Evolutionary conservation across 2,113 vertebrate genomes (phyloP), one percentile per base, ranked within the genome.

Genomic region (Callithrix jacchus): DNA sequence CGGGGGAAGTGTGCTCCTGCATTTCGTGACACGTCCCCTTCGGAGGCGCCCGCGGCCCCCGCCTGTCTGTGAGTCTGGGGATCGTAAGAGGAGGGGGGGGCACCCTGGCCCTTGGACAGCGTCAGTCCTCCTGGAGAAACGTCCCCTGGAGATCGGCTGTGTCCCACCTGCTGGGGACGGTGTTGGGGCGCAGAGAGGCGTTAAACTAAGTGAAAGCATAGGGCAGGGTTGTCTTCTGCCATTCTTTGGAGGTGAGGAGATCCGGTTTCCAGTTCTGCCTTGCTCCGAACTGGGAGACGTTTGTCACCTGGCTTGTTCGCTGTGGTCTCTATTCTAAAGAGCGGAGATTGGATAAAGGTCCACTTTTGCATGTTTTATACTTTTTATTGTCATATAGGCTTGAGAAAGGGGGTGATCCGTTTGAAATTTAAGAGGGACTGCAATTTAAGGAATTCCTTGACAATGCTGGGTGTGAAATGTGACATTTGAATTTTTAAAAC

Each of bases 101-200:
- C 90, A 42, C 30, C 49, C 52, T 85, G 82, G 96, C 97, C 89
- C 66, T 79, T 47, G 94, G 80, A 73, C 86, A 64, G 81, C 61
- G 52, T 94, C 88, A 42, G 93, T 96, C 40, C 5, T 2, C 93
- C 61, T 27, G 68, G 89, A 87, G 58, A 54, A n/a, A 84, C 96
- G 95, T 96, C 73, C 87, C 96, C 74, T 11, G 87, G 97, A 98
- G 93, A 96, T 90, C 90, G 94, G 87, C 95, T 93, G 94, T 40
- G 90, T 96, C 98, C 98, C 98, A 98, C 98, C 98, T 98, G 98
- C 98, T 97, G 96, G 82, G 95, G 94, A 95, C 83, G 52, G 92
- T 87, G 85, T 76, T 76, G 80, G 90, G 85, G 95, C 58, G 76
- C 89, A n/a, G 89, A 97, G 95, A 97, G 92, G 91, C 42, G 66